These are phyloP conservation scores for Leistus spinibarbis DNA, from an alignment of 2,888 invertebrate genomes.

Conservation along the genomic window DNA sequence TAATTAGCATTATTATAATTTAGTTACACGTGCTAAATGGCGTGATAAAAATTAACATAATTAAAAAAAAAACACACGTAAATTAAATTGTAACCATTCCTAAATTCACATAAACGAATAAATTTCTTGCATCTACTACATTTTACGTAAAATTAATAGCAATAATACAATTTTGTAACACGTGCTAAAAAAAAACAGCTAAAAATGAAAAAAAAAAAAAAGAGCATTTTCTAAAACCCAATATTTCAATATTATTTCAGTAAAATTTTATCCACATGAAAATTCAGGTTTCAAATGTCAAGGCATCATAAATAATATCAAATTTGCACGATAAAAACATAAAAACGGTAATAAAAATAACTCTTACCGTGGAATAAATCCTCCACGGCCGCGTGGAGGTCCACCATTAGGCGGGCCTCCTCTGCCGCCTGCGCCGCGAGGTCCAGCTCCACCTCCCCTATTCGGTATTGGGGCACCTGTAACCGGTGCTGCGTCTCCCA, in stretches of 20 bases:
- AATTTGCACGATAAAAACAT: background rate
- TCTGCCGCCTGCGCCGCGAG: constrained; percentile 22
- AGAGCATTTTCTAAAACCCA: no score
- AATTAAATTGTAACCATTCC: no score
- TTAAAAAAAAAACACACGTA: no score
- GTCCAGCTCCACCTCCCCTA: constrained; percentile 23
- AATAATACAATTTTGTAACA: no score
- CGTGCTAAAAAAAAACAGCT: no score
- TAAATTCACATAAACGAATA: no score
- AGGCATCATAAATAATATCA: constrained; percentile 12
- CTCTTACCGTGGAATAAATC: constrained; percentile 31
- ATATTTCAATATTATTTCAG: constrained; percentile 3
- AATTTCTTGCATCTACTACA: no score
- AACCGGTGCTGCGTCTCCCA: constrained; percentile 26
- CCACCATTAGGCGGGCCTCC: constrained; percentile 27
- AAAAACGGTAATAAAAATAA: constrained; percentile 22
- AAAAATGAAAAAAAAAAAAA: no score
- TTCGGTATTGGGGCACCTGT: background rate
- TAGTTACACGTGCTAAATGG: no score
- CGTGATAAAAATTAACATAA: no score
- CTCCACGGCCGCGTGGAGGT: constrained; percentile 33
- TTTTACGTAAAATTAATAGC: no score
- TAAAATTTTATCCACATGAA: constrained; percentile 6
- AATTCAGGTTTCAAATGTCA: constrained; percentile 26
- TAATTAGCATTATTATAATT: no score